A percentile compares a stretch with the other conserved stretches of the same genome.
Conservation (phyloP, 2,888 invertebrate species). For the Trichopoda pennipes region DNA sequence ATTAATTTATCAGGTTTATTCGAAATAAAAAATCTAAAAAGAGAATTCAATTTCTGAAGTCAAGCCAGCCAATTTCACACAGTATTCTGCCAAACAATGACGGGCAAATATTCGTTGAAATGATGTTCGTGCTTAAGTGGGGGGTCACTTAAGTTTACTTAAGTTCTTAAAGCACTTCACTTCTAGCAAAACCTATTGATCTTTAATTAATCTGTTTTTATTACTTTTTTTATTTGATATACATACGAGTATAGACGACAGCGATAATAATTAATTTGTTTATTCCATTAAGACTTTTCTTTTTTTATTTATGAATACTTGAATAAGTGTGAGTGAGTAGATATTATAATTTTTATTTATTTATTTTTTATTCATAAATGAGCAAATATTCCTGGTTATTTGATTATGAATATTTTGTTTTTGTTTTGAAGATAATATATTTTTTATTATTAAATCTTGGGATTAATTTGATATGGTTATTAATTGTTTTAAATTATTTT, state of each 20-base stretch:
- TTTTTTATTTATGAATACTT: not conserved
- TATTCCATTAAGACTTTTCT: not conserved
- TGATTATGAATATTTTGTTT: conserved; percentile 7
- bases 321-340: not conserved
- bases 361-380: conserved; percentile 4
- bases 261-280: conserved; percentile 13
- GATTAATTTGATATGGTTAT: conserved; percentile 51
- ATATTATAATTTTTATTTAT: not conserved
- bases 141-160: too few species aligned
- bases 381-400: conserved; percentile 16
- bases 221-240: not conserved
- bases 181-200: conserved; percentile 10
- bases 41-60: too few species aligned
- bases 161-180: too few species aligned
- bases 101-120: too few species aligned
- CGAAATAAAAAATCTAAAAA: too few species aligned
- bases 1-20: too few species aligned
- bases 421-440: conserved; percentile 5
- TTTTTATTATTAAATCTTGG: conserved; percentile 28
- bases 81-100: too few species aligned
- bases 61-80: too few species aligned
- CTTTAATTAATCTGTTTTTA: not conserved
- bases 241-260: too few species aligned
- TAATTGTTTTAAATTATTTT: conserved; percentile 24
- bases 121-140: too few species aligned